Base-by-base conservation (phyloP, 2,113 vertebrate species). In the Chroicocephalus ridibundus region DNA sequence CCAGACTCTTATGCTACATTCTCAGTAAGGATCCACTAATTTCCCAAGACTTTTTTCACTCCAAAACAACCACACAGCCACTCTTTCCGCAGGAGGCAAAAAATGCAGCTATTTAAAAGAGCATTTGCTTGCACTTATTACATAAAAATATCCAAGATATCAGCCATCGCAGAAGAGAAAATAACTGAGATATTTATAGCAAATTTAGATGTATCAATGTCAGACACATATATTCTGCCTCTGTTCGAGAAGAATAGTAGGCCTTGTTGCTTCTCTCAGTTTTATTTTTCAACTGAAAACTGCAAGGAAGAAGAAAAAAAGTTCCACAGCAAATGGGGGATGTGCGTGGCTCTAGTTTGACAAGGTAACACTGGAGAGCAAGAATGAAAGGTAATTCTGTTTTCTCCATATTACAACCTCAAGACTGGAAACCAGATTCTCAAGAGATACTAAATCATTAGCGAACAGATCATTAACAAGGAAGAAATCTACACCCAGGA, bases 381-480 rank as follows among this genome's bases (percentile, higher is more conserved):
- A 46, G 32, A 71, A 36, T 17, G 36, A 69, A 72, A 54, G 57
- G 55, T 80, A 80, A 93, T 86, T 89, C 79, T 72, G 52, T 65
- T 78, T 88, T 58, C 78, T 87, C 64, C 57, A 26, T 44, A 71
- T 83, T 88, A 93, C 44, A 71, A 58, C 27, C 44, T 71, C 84
- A 52, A 71, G 57, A 54, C 22, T 75, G 71, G 25, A 84, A 92
- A 85, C 68, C 60, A 47, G 55, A 90, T 65, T 81, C 93, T 91
- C 76, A 25, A 69, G 91, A 96, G 88, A 87, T 75, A 55, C 51
- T 81, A 92, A 86, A 96, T 96, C 93, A 96, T 94, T 94, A 97
- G 90, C 24, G 90, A 96, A 86, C 82, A 91, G 72, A 91, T 82
- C 95, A 91, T 96, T 94, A 97, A 91, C 88, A 94, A 80, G 62